Evolutionary conservation across 2,888 invertebrate species (phyloP).

Genomic region (Smittia sp.): DNA sequence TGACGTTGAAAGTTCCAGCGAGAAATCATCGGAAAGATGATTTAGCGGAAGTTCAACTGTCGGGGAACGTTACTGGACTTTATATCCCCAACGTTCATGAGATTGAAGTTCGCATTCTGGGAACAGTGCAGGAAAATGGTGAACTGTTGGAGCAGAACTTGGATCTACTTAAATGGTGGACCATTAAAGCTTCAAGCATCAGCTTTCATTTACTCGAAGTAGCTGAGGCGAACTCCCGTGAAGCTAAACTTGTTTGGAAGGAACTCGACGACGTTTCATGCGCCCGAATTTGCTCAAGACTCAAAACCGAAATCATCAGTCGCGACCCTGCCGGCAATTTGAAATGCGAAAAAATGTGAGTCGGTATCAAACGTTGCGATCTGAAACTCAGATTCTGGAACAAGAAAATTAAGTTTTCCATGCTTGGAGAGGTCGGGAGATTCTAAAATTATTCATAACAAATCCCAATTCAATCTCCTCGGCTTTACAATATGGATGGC

Average conservation of each 20-base stretch:
- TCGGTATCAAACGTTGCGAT: conserved; percentile 40
- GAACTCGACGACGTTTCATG: conserved; percentile 42
- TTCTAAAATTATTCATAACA: too few relatives aligned
- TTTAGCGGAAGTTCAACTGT: conserved; percentile 47
- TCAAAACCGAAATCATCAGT: conserved; percentile 41
- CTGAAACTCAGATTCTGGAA: too few relatives aligned
- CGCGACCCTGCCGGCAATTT: conserved; percentile 41
- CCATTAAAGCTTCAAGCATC: conserved; percentile 45
- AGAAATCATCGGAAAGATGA: background rate
- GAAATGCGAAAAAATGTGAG: conserved; percentile 45
- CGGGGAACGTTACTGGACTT: conserved; percentile 52
- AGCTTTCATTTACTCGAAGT: background rate
- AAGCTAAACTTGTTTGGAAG: conserved; percentile 47
- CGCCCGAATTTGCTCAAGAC: conserved; percentile 42
- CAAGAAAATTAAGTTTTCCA: too few relatives aligned
- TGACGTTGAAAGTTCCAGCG: conserved; percentile 43
- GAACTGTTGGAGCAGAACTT: conserved; percentile 50
- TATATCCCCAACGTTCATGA: conserved; percentile 49
- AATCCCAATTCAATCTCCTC: too few relatives aligned
- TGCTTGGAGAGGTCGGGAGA: too few relatives aligned
- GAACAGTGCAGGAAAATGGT: conserved; percentile 48
- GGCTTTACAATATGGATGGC: too few relatives aligned
- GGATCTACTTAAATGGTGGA: conserved; percentile 53
- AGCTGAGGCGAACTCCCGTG: conserved; percentile 47
- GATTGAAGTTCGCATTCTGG: conserved; percentile 50